A percentile compares a stretch with the other conserved stretches of the same genome.
phyloP scores from a whole-genome alignment of 1,140 invertebrate genomes.

The Trigoniulus corallinus region DNA sequence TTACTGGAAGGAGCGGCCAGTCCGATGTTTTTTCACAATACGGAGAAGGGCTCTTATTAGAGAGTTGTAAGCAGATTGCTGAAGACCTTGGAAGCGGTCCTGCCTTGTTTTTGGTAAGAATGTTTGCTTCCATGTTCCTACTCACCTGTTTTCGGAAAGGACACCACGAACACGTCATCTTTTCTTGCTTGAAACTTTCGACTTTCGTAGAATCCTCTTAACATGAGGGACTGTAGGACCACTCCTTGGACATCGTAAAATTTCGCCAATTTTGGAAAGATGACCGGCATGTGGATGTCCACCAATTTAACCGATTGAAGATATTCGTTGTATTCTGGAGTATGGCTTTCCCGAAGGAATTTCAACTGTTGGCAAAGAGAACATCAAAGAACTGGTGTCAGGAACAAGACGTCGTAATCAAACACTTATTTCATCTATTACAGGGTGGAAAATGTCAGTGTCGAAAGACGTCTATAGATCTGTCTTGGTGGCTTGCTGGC shows the following conservation, averaged over 20 bases:
- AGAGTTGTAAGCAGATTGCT: too few species aligned
- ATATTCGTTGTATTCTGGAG: background rate
- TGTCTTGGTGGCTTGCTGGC: too few species aligned
- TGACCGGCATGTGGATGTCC: background rate
- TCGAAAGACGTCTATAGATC: too few species aligned
- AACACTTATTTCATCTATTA: too few species aligned
- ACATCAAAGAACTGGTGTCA: too few species aligned
- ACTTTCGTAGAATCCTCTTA: background rate
- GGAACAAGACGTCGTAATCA: too few species aligned
- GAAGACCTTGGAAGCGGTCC: background rate
- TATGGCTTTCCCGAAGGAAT: background rate
- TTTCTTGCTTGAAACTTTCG: background rate
- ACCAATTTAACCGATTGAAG: background rate
- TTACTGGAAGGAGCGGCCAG: too few species aligned
- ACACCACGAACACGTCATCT: background rate
- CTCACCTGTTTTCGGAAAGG: background rate
- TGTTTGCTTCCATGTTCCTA: too few species aligned
- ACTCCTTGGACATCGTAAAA: background rate
- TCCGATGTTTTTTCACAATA: too few species aligned
- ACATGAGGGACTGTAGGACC: background rate
- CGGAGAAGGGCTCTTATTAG: too few species aligned
- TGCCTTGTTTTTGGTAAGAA: background rate
- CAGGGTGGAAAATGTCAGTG: too few species aligned
- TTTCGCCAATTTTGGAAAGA: background rate
- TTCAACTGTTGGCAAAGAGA: too few species aligned